Conservation (phyloP, 2,113 vertebrate genomes). For the Ammodramus savannarum region DNA sequence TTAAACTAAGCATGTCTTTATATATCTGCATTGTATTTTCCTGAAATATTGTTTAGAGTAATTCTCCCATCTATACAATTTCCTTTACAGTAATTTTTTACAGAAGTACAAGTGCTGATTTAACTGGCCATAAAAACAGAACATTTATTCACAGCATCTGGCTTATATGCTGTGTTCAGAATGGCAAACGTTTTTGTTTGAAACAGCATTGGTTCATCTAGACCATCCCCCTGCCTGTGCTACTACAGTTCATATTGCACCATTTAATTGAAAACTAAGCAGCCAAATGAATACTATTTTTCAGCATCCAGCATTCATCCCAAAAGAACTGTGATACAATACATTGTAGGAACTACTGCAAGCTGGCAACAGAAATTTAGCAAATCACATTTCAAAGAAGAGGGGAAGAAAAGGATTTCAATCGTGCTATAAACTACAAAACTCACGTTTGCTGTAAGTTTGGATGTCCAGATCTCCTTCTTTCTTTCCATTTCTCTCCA, state of each 20-base stretch:
- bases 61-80: not conserved
- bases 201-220: not conserved
- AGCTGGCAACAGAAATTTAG: not conserved
- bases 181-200: not conserved
- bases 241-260: not conserved
- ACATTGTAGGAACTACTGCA: not conserved
- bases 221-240: not conserved
- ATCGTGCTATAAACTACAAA: not conserved
- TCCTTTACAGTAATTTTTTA: constrained; percentile 30
- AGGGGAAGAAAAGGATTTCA: not conserved
- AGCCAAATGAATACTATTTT: constrained; percentile 6
- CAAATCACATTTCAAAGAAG: not conserved
- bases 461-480: not conserved
- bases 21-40: not conserved
- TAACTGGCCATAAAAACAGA: constrained; percentile 41
- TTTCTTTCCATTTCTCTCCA: not conserved
- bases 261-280: constrained; percentile 26
- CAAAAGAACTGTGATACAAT: not conserved
- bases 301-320: not conserved
- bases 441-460: not conserved
- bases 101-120: constrained; percentile 20
- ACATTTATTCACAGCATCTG: constrained; percentile 36
- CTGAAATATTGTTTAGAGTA: not conserved
- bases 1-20: not conserved
- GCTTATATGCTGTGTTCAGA: not conserved